Evolutionary conservation across 23 tunicate species (phyloP), one percentile per base, ranked within the genome.

Genomic region (Styela clava): DNA sequence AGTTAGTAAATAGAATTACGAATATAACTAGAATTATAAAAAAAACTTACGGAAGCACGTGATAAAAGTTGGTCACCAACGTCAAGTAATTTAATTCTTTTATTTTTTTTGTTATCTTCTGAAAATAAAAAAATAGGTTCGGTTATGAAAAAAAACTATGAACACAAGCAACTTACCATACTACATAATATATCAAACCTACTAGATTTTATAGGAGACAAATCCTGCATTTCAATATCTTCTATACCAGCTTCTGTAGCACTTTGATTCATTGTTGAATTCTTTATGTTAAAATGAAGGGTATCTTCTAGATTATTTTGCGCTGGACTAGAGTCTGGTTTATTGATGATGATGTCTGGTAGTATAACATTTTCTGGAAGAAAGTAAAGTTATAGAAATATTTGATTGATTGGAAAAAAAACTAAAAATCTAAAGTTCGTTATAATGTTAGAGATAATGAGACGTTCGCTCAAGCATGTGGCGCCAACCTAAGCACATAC

Each of bases 221-320:
- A 33, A 32, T 32, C 29, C 12, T 71, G 35, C 24, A 71, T 71
- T 28, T 27, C 37, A n/a, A n/a, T n/a, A n/a, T n/a, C n/a, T 16
- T 28, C 23, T 16, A 34, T 30, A 71, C 7, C 35, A 3, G 77
- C 77, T 18, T 26, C 77, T 3, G 29, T 29, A n/a, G 77, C 77
- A 34, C 77, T 71, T 35, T 71, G 77, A 16, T 71, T 71, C 77
- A 71, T 71, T 30, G 77, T 71, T 5, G 77, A 71, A 32, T 71
- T 71, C 29, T 71, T 71, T 3, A 71, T 32, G 5, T 44, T 44
- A 12, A 44, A 12, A 44, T 44, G 56, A 12, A 44, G 56, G 12
- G 56, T 44, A 44, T 44, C 56, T 5, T 44, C 56, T 7, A 44
- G 56, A 5, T 44, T 12, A 12, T 44, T 44, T 44, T 7, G 9